phyloP scores from a whole-genome alignment of 2,797 vertebrate species.

The Caiman crocodilus region DNA sequence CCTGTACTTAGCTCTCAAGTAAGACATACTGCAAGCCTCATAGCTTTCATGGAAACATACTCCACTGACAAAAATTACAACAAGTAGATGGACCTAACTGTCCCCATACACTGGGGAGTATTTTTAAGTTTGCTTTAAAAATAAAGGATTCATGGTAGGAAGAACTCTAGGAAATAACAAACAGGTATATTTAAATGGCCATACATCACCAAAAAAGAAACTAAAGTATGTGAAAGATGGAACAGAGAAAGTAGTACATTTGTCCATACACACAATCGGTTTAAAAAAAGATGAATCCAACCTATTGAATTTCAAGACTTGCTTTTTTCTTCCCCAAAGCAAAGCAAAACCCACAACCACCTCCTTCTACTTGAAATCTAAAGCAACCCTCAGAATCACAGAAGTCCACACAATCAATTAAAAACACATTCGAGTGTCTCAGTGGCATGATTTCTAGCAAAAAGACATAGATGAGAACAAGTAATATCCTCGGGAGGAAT shows the following conservation, averaged over 20 bases:
- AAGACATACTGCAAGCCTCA: background rate
- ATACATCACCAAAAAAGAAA: background rate
- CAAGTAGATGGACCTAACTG: background rate
- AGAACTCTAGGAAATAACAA: background rate
- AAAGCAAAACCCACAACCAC: background rate
- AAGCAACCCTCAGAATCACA: slow-evolving; percentile 31
- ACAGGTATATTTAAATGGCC: background rate
- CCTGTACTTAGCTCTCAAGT: no score
- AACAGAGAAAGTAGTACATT: background rate
- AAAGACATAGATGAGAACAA: slow-evolving; percentile 58
- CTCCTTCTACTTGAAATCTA: slow-evolving; percentile 11
- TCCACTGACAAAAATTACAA: background rate
- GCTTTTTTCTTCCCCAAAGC: background rate
- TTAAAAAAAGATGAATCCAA: background rate
- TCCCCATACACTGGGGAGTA: no score
- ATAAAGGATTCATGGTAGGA: background rate
- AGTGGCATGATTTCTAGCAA: slow-evolving; percentile 49
- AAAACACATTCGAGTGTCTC: slow-evolving; percentile 46
- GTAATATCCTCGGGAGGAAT: slow-evolving; percentile 67
- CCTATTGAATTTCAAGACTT: background rate
- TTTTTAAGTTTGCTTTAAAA: background rate
- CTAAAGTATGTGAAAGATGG: background rate
- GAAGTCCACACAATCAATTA: slow-evolving; percentile 31
- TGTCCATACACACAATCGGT: background rate
- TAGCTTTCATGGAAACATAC: background rate